Base-by-base conservation (phyloP, 2,888 invertebrate genomes). In the Orchestes rusci region DNA sequence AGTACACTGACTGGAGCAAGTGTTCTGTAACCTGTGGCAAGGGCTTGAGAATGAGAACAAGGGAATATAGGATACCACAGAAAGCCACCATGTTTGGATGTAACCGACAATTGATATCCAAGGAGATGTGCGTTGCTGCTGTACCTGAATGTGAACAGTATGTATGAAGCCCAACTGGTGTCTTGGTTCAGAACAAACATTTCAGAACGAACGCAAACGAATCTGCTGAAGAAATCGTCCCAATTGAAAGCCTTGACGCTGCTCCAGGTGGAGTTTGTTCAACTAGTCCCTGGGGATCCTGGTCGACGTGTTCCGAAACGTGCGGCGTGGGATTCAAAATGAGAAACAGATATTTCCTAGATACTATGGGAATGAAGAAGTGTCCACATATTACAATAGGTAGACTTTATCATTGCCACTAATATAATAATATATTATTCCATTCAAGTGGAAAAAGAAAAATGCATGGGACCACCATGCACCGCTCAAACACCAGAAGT, bases 1-100 rank as follows among this genome's bases (percentile, higher is more conserved):
- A 79, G 15, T 94, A 90, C 76, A 73, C 77, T 3, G 58, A 72
- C 7, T 94, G 89, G 89, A 79, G 82, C 18, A 71, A 77, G 13
- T 94, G 93, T 65, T 84, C 89, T 3, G 90, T 87, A 28, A 76
- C 79, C 19, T 95, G 94, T 69, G 94, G 93, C 45, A 86, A 86
- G 71, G 94, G 94, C 17, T 73, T 82, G 52, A 75, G 88, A 59
- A 83, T 85, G 76, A 75, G 91, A 56, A 80, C 77, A 44, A 75
- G 93, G 44, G 67, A 73, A 52, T 92, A 88, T 69, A 65, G 72
- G 51, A 67, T 79, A 67, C 79, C 82, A 33, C 76, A 81, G 58
- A 80, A 82, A 62, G 92, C 93, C 4, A 70, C 70, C 53, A 79
- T 79, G 77, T 72, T 78, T 59, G 68, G 75, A 53, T 84, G 84